Evolutionary conservation across 1,140 invertebrate species (phyloP).

Genomic region (Drosophila ohnishii): DNA sequence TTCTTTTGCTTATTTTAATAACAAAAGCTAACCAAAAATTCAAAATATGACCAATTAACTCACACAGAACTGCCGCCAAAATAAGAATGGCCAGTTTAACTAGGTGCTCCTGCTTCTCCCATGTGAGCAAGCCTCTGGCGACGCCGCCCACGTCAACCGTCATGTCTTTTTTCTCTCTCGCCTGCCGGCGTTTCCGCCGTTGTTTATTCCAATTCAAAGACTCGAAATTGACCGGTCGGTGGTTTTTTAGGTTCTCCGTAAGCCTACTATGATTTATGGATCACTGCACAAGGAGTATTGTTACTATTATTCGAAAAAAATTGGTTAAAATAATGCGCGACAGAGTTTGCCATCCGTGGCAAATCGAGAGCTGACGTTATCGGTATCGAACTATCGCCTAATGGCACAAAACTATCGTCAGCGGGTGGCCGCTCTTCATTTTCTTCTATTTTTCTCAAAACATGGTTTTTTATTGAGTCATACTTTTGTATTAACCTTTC

Average conservation of each 20-base stretch:
- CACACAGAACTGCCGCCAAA: conserved; percentile 96
- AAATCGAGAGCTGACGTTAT: conserved; percentile 11
- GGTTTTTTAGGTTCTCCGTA: background rate
- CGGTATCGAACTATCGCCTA: conserved; percentile 18
- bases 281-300: background rate
- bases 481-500: background rate
- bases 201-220: conserved; percentile 6
- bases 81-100: conserved; percentile 96
- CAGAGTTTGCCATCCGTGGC: conserved; percentile 27
- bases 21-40: conserved; percentile 1
- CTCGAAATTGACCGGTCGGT: background rate
- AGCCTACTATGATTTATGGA: background rate
- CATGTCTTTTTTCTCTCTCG: conserved; percentile 44
- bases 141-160: conserved; percentile 55
- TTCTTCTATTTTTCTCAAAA: background rate
- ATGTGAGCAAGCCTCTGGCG: conserved; percentile 52
- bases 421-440: background rate
- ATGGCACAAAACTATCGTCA: conserved; percentile 2
- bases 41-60: conserved; percentile 84
- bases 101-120: conserved; percentile 97
- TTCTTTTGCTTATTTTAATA: conserved; percentile 20
- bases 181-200: conserved; percentile 26
- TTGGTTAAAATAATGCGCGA: conserved; percentile 5
- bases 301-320: conserved; percentile 2
- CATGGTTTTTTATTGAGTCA: background rate